These are phyloP conservation scores for Danaus chrysippus DNA, from an alignment of 2,888 invertebrate genomes.

Conservation along the genomic window DNA sequence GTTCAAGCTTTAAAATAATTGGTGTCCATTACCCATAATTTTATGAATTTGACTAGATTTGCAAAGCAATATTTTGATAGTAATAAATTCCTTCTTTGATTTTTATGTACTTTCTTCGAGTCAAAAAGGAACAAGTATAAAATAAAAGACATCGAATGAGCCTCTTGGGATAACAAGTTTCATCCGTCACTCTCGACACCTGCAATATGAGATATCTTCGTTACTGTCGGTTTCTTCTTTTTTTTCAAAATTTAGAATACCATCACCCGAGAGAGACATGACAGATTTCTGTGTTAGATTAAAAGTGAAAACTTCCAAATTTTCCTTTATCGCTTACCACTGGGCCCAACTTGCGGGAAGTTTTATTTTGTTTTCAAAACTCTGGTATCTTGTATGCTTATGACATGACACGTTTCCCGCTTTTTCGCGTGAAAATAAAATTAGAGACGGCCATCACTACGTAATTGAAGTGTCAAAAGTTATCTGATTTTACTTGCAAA, in stretches of 20 bases:
- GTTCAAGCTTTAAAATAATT: no score
- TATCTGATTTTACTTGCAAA: constrained; percentile 79
- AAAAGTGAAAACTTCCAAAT: constrained; percentile 57
- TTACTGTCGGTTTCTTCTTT: background rate
- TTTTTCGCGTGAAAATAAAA: constrained; percentile 54
- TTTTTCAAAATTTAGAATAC: background rate
- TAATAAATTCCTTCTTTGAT: no score
- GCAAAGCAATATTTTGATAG: no score
- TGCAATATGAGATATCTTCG: constrained; percentile 12
- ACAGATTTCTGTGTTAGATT: constrained; percentile 12
- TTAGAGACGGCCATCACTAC: constrained; percentile 70
- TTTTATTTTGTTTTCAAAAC: constrained; percentile 67
- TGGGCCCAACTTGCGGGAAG: constrained; percentile 45
- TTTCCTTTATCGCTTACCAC: constrained; percentile 57
- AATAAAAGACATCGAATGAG: constrained; percentile 57
- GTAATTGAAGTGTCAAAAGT: constrained; percentile 80
- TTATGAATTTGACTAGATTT: no score
- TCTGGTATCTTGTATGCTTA: constrained; percentile 58
- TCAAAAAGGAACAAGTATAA: constrained; percentile 65
- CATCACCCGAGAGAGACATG: constrained; percentile 6
- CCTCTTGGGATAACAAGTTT: constrained; percentile 34
- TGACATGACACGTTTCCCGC: constrained; percentile 65
- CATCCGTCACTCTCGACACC: constrained; percentile 11
- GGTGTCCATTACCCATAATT: no score
- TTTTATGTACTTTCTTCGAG: constrained; percentile 41